Base-by-base conservation (phyloP, 2,888 invertebrate species). In the Clistopyga incitator region DNA sequence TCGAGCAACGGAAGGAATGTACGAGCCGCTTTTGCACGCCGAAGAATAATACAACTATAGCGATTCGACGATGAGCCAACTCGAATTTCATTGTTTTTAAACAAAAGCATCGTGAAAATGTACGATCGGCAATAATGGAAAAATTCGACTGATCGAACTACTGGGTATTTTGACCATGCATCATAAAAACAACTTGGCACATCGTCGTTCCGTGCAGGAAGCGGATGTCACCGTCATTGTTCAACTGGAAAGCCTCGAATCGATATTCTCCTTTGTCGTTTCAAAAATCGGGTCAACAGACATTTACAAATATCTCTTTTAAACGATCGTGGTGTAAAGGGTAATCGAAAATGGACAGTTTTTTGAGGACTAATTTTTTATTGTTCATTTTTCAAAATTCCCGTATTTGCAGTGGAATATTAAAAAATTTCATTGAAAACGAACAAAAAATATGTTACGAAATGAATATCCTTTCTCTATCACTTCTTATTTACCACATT, bases 21-120 rank as follows among this genome's bases (percentile, higher is more conserved):
- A 77, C 74, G 71, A 84, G 82, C 79, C 77, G 84, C 85, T 86
- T 88, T 87, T 86, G 84, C 86, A 87, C 83, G 67, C 77, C 79
- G 70, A 74, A 78, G 59, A 83, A 64, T 71, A 59, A 61, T 34
- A 45, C 25, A 20, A 20, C 59, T 50, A 29, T 70, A 45, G 45
- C 64, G 61, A 78, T 52, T 8, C 50, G 15, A 74, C 54, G 45
- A 64, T 70, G 59, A 59, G 42, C 50, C 20, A 61, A 61, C 61
- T 29, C 61, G 20, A 56, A 45, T 67, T 54, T 25, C 10, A 10
- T 23, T 50, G 6, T 25, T 45, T 67, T 47, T 8, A 42, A 20
- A 20, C 47, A 18, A 42, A 20, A 64, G 20, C 34, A 18, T n/a
- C n/a, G 64, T 11, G n/a, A 38, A 64, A 18, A 18, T 3, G 23